Evolutionary conservation across 2,113 vertebrate genomes (phyloP).

Genomic region (Carassius auratus): DNA sequence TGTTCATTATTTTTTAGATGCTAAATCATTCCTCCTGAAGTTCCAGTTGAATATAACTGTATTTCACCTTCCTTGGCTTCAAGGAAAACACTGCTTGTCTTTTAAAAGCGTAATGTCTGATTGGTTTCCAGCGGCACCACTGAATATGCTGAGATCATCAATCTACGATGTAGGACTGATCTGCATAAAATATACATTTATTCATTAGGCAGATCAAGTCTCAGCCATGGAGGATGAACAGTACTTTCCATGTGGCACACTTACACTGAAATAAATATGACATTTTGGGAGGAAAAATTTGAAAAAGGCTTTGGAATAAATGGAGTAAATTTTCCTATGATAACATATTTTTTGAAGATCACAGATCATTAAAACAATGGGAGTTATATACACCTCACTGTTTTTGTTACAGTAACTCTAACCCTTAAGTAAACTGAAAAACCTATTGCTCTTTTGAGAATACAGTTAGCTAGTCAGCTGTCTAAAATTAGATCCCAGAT

Average conservation of each 20-base stretch:
- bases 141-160: conserved; percentile 57
- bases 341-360: neutral
- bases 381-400: neutral
- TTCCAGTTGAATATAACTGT: conserved; percentile 43
- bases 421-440: neutral
- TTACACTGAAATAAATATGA: conserved; percentile 49
- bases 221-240: conserved; percentile 54
- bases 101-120: conserved; percentile 56
- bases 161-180: conserved; percentile 50
- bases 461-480: neutral
- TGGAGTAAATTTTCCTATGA: neutral
- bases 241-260: conserved; percentile 50
- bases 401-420: neutral
- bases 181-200: conserved; percentile 60
- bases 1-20: conserved; percentile 54
- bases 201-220: conserved; percentile 59
- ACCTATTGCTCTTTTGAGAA: neutral
- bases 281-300: conserved; percentile 30
- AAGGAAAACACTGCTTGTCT: conserved; percentile 52
- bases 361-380: conserved; percentile 7
- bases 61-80: conserved; percentile 52
- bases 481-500: neutral
- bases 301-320: conserved; percentile 31
- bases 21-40: conserved; percentile 54
- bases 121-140: conserved; percentile 52